Conservation (phyloP, 2,888 invertebrate species). For the Dynastes maya region DNA sequence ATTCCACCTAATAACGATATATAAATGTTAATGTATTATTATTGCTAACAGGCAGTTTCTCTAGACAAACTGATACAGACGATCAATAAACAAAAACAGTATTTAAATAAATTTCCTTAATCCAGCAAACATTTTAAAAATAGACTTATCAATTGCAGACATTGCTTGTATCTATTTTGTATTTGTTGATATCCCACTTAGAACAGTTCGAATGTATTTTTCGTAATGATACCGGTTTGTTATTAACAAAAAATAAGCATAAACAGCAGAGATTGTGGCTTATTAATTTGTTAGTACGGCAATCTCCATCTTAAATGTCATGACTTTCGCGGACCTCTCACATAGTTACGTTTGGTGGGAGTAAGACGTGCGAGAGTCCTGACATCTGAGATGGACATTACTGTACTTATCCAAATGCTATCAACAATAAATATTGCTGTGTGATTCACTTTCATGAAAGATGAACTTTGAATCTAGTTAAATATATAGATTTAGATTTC, state of each 20-base stretch:
- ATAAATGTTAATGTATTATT: neutral
- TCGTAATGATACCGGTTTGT: neutral
- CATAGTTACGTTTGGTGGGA: no score
- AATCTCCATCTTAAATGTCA: no score
- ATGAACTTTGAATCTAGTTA: neutral
- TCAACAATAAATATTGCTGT: neutral
- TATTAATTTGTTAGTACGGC: no score
- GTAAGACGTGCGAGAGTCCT: no score
- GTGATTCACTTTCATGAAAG: neutral
- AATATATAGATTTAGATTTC: no score
- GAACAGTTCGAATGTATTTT: neutral
- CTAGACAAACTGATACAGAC: constrained; percentile 1
- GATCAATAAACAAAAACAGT: neutral
- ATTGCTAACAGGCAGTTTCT: neutral
- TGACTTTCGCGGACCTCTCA: no score
- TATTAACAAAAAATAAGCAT: no score
- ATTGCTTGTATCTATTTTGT: neutral
- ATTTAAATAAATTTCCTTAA: no score
- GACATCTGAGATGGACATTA: no score
- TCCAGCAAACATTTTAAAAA: constrained; percentile 2
- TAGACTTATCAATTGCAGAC: constrained; percentile 4
- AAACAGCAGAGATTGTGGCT: no score
- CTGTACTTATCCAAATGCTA: neutral
- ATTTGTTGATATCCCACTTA: constrained; percentile 3
- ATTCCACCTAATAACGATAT: neutral